Base-by-base conservation (phyloP, 2,113 vertebrate species). In the Rutilus rutilus region DNA sequence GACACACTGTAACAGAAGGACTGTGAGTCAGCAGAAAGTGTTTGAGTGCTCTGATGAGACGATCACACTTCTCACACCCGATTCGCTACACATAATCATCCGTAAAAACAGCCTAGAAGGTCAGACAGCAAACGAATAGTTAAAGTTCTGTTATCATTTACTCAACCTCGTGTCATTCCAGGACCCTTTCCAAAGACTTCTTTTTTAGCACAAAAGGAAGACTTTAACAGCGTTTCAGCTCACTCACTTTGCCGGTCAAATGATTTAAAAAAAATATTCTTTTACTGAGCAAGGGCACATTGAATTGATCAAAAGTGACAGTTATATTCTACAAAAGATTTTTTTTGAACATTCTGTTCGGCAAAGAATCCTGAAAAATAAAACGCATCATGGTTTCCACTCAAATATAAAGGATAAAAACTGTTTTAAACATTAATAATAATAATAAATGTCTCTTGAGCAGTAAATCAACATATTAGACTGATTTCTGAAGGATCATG, bases 1-100 rank as follows among this genome's bases (percentile, higher is more conserved):
- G 33, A 59, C 8, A 64, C 23, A 60, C 69, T 62, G 7, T 45
- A 57, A 64, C 30, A 62, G 54, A 83, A 85, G 73, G 39, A 64
- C 83, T 45, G 69, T 47, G 71, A 77, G 25, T 85, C 84, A 77
- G 74, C 84, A 69, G 75, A 65, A 78, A 67, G 74, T 57, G 74
- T 67, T 33, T 65, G 59, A 80, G 39, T 6, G 39, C 73, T 54
- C 30, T 39, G 39, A 59, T 73, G 8, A 42, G n/a, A 64, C 60
- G 9, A 64, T 64, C 60, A 12, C 60, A 64, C 60, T 64, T 42
- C 47, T 59, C 64, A 15, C 47, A 23, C 30, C 45, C 1, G 30
- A 39, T 57, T 83, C 47, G 25, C 67, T n/a, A 25, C 54, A 78
- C 23, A 36, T 57, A 36, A 23, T 19, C n/a, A 6, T 7, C 75